Conservation (phyloP, 1,140 invertebrate species). For the Pseudoatta argentina region DNA sequence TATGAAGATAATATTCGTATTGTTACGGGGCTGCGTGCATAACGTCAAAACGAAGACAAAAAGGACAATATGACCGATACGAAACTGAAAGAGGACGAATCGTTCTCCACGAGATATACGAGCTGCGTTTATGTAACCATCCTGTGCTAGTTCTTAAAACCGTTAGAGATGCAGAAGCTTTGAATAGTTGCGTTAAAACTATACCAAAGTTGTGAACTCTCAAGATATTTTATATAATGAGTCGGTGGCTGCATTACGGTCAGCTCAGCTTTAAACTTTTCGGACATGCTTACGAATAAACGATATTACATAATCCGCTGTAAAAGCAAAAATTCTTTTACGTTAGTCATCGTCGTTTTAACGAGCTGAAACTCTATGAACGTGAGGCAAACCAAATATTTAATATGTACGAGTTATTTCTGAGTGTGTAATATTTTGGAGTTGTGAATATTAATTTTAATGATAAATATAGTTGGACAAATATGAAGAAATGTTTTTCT, state of each 20-base stretch:
- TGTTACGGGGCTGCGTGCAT: conserved; percentile 37
- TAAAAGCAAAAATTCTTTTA: conserved; percentile 55
- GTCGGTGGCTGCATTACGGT: conserved; percentile 66
- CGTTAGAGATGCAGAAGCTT: conserved; percentile 63
- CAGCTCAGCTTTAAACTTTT: conserved; percentile 71
- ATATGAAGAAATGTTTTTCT: neutral
- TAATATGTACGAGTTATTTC: neutral
- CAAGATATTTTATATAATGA: conserved; percentile 72
- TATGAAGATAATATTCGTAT: conserved; percentile 54
- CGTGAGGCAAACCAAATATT: neutral
- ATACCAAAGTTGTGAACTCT: conserved; percentile 63
- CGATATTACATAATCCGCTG: conserved; percentile 63
- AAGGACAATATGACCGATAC: conserved; percentile 37
- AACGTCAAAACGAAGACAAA: conserved; percentile 37
- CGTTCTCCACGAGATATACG: conserved; percentile 28
- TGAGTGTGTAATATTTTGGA: neutral
- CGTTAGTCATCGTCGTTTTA: neutral
- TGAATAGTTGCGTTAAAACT: conserved; percentile 72
- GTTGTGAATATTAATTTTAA: neutral
- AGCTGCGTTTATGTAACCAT: conserved; percentile 36
- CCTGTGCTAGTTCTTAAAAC: conserved; percentile 58
- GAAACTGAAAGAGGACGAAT: conserved; percentile 47
- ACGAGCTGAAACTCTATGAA: neutral
- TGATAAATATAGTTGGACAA: too few relatives aligned
- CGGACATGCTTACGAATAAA: conserved; percentile 42